These are phyloP conservation scores for Epinephelus awoara DNA, from an alignment of 2,797 vertebrate species.

Conservation along the genomic window DNA sequence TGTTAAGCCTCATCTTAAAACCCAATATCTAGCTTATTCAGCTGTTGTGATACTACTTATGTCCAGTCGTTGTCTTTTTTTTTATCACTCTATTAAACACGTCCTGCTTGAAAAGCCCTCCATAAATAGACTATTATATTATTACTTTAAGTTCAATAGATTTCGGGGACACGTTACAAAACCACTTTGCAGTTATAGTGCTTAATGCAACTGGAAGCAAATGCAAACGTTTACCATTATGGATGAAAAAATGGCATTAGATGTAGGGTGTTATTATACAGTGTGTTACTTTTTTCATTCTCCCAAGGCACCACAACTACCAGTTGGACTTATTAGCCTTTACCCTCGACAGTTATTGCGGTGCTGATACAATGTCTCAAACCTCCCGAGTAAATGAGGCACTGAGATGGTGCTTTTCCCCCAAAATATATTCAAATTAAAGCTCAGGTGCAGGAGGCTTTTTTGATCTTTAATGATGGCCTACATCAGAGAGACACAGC, in stretches of 20 bases:
- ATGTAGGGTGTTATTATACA: conserved; percentile 10
- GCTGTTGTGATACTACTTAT: not conserved
- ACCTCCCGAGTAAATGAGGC: not conserved
- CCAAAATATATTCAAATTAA: not conserved
- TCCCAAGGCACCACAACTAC: conserved; percentile 15
- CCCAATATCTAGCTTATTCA: not conserved
- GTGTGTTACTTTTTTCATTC: conserved; percentile 15
- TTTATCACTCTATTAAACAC: not conserved
- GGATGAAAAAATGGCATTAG: conserved; percentile 1
- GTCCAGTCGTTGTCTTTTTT: conserved; percentile 5
- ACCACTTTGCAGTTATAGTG: not conserved
- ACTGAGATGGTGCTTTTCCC: not conserved
- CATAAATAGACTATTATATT: not conserved
- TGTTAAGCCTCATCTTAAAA: not conserved
- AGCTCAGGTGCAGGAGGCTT: not conserved
- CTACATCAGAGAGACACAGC: not conserved
- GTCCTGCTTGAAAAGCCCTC: not conserved
- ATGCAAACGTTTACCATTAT: conserved; percentile 2
- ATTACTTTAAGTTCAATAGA: not conserved
- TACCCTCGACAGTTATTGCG: conserved; percentile 10
- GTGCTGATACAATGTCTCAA: not conserved
- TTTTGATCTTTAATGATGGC: conserved; percentile 1
- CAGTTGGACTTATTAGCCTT: conserved; percentile 2
- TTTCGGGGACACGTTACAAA: conserved; percentile 1
- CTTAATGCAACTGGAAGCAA: conserved; percentile 13